Percentiles rank a stretch among this genome's conserved stretches.
Evolutionary conservation across 2,888 invertebrate genomes (phyloP).

Genomic region (Ptilodon capucinus): DNA sequence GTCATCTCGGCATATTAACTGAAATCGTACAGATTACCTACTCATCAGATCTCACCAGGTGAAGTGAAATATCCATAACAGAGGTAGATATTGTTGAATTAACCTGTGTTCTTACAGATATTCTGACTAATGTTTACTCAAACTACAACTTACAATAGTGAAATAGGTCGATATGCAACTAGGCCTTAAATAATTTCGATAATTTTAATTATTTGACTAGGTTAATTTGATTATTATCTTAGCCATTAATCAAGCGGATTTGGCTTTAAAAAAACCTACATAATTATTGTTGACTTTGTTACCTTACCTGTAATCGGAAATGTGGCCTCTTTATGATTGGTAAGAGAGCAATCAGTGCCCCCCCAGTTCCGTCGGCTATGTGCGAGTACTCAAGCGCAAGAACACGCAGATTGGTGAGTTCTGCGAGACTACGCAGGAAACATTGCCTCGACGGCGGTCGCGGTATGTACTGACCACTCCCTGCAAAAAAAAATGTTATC

Average conservation of each 20-base stretch:
- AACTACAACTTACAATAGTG: too few species aligned
- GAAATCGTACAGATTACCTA: background rate
- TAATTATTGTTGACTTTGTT: background rate
- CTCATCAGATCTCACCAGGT: too few species aligned
- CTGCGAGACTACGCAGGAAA: conserved; percentile 60
- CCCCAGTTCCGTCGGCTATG: conserved; percentile 64
- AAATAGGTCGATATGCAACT: too few species aligned
- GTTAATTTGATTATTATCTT: too few species aligned
- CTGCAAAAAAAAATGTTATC: conserved; percentile 30
- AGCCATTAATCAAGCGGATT: too few species aligned
- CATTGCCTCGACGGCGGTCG: conserved; percentile 54
- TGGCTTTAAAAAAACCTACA: too few species aligned
- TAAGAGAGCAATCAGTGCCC: conserved; percentile 53
- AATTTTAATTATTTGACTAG: too few species aligned
- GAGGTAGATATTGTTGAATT: too few species aligned
- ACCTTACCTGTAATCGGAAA: conserved; percentile 69
- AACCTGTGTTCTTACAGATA: too few species aligned
- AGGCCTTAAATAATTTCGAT: too few species aligned
- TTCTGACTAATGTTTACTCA: too few species aligned
- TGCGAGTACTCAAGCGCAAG: conserved; percentile 68
- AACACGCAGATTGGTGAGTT: conserved; percentile 53
- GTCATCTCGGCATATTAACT: conserved; percentile 69
- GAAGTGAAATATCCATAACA: too few species aligned
- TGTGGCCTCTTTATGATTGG: conserved; percentile 59
- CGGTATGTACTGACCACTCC: conserved; percentile 61